phyloP scores from a whole-genome alignment of 2,888 invertebrate species.

The Heliconius hortense region DNA sequence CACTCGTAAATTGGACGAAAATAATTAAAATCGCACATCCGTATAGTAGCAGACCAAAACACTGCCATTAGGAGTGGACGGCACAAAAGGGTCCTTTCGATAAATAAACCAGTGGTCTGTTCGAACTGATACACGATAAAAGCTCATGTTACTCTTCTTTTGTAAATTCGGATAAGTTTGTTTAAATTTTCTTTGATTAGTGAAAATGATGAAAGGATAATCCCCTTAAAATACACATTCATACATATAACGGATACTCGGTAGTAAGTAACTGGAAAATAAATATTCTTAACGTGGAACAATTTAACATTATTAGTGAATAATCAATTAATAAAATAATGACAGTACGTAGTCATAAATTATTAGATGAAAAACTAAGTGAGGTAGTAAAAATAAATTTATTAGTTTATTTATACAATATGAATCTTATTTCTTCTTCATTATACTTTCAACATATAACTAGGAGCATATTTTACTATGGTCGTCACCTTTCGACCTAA shows the following conservation, averaged over 20 bases:
- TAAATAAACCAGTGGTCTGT: slow-evolving; percentile 68
- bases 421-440: too few species aligned
- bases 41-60: slow-evolving; percentile 71
- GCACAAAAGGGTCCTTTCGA: slow-evolving; percentile 74
- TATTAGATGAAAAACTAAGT: too few species aligned
- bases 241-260: too few species aligned
- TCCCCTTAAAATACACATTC: neutral
- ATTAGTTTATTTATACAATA: too few species aligned
- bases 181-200: slow-evolving; percentile 7
- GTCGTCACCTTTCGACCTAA: too few species aligned
- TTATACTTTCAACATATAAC: too few species aligned
- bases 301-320: neutral
- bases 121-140: slow-evolving; percentile 28
- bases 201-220: neutral
- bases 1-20: slow-evolving; percentile 81
- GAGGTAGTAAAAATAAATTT: too few species aligned
- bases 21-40: slow-evolving; percentile 80
- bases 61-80: slow-evolving; percentile 71
- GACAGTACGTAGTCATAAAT: too few species aligned
- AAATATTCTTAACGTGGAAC: neutral
- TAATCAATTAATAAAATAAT: neutral
- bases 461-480: too few species aligned
- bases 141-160: slow-evolving; percentile 26
- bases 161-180: slow-evolving; percentile 5
- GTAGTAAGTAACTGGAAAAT: neutral